Evolutionary conservation across 1,140 invertebrate species (phyloP).

Genomic region (Nixonia krombeini): DNA sequence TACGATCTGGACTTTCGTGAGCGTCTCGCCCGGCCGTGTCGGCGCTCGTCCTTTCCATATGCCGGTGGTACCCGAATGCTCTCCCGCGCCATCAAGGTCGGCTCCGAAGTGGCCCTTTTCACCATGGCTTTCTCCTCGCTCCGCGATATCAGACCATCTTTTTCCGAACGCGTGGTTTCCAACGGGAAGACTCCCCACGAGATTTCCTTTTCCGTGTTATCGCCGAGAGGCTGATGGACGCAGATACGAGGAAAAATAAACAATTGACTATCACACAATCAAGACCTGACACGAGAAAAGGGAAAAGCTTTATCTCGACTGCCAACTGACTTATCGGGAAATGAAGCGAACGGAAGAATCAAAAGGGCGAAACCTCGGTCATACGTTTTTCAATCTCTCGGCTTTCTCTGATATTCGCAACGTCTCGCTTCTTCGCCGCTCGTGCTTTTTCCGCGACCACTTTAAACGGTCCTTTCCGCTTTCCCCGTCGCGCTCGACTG

Average conservation of each 20-base stretch:
- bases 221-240: slow-evolving; percentile 8
- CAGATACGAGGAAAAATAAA: not conserved
- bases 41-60: slow-evolving; percentile 48
- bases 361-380: no score
- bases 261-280: slow-evolving; percentile 9
- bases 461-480: slow-evolving; percentile 9
- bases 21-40: slow-evolving; percentile 53
- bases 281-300: slow-evolving; percentile 10
- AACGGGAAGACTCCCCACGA: slow-evolving; percentile 1
- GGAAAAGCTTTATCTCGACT: slow-evolving; percentile 7
- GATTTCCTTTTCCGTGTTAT: slow-evolving; percentile 1
- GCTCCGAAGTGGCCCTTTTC: slow-evolving; percentile 60
- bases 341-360: not conserved
- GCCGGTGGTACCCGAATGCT: no score
- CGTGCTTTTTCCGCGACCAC: slow-evolving; percentile 6
- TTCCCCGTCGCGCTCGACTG: not conserved
- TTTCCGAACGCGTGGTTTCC: not conserved
- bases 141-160: slow-evolving; percentile 10
- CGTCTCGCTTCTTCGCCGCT: not conserved
- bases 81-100: slow-evolving; percentile 52
- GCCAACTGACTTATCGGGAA: no score
- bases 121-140: slow-evolving; percentile 52
- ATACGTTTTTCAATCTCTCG: not conserved
- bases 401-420: not conserved
- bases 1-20: slow-evolving; percentile 53